A percentile compares a stretch with the other conserved stretches of the same genome.
These are phyloP conservation scores for Encarsia formosa DNA, from an alignment of 2,888 invertebrate genomes.

Conservation along the genomic window DNA sequence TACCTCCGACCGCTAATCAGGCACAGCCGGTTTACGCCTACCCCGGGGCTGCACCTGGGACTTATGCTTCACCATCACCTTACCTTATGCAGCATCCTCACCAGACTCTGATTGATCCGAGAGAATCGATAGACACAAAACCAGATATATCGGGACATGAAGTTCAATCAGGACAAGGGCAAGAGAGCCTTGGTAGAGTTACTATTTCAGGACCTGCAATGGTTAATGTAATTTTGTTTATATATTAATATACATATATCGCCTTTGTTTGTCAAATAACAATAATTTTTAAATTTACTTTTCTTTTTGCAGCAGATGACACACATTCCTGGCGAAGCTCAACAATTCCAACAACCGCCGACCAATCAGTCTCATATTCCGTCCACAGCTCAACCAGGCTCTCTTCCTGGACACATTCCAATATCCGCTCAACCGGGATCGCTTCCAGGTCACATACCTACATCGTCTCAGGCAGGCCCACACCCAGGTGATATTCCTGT, in stretches of 20 bases:
- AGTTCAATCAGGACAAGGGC: conserved; percentile 32
- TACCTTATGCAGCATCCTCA: conserved; percentile 38
- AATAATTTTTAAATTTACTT: neutral
- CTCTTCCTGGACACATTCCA: conserved; percentile 15
- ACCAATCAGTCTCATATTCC: conserved; percentile 6
- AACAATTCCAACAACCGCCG: conserved; percentile 26
- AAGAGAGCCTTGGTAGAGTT: conserved; percentile 40
- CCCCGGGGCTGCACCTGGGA: conserved; percentile 20
- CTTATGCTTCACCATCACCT: conserved; percentile 28
- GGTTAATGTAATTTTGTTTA: conserved; percentile 35
- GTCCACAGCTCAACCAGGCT: conserved; percentile 25
- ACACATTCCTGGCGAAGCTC: neutral
- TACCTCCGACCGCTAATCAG: conserved; percentile 41
- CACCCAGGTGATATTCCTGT: no score
- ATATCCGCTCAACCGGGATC: conserved; percentile 7
- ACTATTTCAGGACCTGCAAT: conserved; percentile 42
- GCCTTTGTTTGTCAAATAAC: neutral
- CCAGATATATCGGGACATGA: no score
- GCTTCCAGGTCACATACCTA: conserved; percentile 31
- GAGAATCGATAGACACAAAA: neutral
- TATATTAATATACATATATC: no score
- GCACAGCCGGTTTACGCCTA: conserved; percentile 42
- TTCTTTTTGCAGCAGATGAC: neutral
- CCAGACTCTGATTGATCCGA: conserved; percentile 33
- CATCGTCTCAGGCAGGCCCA: conserved; percentile 4